Evolutionary conservation across 2,113 vertebrate species (phyloP).

Genomic region (Protobothrops mucrosquamatus): DNA sequence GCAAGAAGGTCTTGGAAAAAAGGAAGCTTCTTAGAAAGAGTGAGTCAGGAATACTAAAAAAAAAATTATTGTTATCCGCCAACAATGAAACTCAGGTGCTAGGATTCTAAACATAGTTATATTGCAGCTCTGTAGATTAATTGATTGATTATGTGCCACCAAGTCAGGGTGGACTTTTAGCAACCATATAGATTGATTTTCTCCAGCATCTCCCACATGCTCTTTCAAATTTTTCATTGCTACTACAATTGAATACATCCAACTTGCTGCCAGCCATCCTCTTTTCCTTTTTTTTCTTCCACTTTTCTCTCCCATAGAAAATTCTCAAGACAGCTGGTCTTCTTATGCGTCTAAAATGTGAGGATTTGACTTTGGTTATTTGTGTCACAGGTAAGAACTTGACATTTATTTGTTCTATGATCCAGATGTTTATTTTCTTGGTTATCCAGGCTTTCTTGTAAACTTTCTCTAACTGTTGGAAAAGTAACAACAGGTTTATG

Average conservation of each 20-base stretch:
- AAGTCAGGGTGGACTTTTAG: not conserved
- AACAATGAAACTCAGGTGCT: not conserved
- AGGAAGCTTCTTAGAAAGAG: not conserved
- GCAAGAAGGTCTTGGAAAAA: not conserved
- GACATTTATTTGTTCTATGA: not conserved
- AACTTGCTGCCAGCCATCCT: not conserved
- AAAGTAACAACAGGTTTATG: not conserved
- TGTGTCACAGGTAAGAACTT: not conserved
- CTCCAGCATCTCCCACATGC: not conserved
- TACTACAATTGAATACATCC: not conserved
- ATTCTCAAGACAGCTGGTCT: not conserved
- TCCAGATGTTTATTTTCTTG: not conserved
- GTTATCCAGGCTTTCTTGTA: not conserved
- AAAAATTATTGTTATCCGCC: not conserved
- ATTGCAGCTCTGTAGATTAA: not conserved
- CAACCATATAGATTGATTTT: not conserved
- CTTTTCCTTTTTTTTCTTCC: not conserved
- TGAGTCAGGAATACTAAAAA: not conserved
- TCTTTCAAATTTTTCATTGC: not conserved
- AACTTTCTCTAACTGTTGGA: not conserved
- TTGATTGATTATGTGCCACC: not conserved
- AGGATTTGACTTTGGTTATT: not conserved
- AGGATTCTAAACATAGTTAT: not conserved
- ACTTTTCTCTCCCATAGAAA: not conserved
- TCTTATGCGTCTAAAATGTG: not conserved